Conservation (phyloP, 2,797 vertebrate species). For the Argentina silus region DNA sequence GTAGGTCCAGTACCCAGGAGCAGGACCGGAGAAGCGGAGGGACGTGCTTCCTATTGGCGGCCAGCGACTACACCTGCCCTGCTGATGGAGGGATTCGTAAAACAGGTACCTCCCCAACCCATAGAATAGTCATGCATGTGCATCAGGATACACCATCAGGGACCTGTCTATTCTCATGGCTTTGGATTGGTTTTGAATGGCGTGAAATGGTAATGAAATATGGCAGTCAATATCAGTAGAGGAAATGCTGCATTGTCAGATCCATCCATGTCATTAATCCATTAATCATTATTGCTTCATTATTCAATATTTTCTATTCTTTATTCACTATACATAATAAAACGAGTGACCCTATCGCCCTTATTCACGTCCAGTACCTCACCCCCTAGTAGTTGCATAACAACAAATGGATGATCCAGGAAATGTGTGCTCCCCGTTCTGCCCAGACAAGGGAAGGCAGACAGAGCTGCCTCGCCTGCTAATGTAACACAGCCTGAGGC, state of each 20-base stretch:
- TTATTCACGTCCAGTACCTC: too few species aligned
- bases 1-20: conserved; percentile 91
- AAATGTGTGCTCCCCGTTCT: conserved; percentile 10
- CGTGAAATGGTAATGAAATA: neutral
- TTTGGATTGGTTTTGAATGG: conserved; percentile 5
- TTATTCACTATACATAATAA: neutral
- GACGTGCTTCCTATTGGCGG: conserved; percentile 93
- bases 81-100: conserved; percentile 90
- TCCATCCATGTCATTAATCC: conserved; percentile 26
- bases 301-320: conserved; percentile 23
- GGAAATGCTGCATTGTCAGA: conserved; percentile 18
- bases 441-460: conserved; percentile 41
- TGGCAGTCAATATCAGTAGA: too few species aligned
- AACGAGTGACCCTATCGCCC: too few species aligned
- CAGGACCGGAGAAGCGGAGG: conserved; percentile 89
- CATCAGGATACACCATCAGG: neutral
- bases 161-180: neutral
- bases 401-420: neutral
- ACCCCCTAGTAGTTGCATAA: too few species aligned
- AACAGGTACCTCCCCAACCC: conserved; percentile 81
- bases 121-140: neutral
- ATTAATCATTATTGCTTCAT: conserved; percentile 1
- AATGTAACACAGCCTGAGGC: conserved; percentile 55
- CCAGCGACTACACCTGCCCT: conserved; percentile 92
- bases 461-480: conserved; percentile 47